Conservation (phyloP, 2,113 vertebrate species). For the Chaetorhynchus papuensis region DNA sequence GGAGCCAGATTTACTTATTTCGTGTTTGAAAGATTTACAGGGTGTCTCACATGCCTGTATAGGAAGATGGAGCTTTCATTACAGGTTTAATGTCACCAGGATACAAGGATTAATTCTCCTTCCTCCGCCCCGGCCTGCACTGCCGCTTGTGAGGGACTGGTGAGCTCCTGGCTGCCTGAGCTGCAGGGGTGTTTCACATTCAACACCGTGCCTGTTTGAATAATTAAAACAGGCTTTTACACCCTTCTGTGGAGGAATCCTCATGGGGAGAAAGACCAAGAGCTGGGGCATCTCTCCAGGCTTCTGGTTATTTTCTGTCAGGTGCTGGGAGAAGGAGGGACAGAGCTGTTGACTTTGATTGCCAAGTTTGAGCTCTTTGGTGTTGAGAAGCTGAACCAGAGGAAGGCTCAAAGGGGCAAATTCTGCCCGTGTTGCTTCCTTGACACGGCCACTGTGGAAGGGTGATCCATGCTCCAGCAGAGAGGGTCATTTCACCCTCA, state of each 20-base stretch:
- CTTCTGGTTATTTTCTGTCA: background rate
- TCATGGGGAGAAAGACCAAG: background rate
- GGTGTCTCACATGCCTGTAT: background rate
- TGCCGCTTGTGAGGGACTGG: accelerated
- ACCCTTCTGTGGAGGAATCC: background rate
- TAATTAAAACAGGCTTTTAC: background rate
- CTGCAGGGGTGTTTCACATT: background rate
- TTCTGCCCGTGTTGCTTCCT: background rate
- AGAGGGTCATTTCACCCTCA: background rate
- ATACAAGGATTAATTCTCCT: conserved; percentile 25
- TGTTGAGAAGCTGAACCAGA: background rate
- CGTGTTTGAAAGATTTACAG: background rate
- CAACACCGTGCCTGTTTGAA: background rate
- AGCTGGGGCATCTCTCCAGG: background rate
- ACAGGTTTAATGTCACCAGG: background rate
- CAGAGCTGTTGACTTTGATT: background rate
- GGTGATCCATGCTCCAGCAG: background rate
- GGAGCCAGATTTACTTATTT: conserved; percentile 16
- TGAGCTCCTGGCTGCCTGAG: background rate
- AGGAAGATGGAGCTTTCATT: conserved; percentile 6
- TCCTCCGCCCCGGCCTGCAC: background rate
- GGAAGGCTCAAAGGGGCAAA: background rate
- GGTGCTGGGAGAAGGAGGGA: background rate
- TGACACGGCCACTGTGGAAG: accelerated
- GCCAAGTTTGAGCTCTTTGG: background rate